Base-by-base conservation (phyloP, 2,888 invertebrate genomes). In the Kuschelorhynchus macadamiae region DNA sequence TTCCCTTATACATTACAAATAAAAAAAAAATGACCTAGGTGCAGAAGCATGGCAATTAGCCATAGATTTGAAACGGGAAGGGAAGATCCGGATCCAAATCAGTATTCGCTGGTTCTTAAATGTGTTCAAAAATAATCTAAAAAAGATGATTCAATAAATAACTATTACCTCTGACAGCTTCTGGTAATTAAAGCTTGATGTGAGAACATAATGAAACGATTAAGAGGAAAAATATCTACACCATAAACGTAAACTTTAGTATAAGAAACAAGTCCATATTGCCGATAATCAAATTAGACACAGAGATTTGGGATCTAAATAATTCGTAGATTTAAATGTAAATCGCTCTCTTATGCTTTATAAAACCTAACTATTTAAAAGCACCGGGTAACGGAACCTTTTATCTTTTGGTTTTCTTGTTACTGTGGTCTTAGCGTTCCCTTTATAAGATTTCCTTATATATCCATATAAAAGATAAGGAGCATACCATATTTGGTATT, bases 261-360 rank as follows among this genome's bases (percentile, higher is more conserved):
- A 21, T 41, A 55, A 41, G 17, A 39, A 42, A 41, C 55, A 33
- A 42, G 21, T 41, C 25, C 42, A 14, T 25, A 25, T 41, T 50
- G 49, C 36, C 20, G 60, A 60, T 60, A 60, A 60, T 60, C 60
- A 60, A 60, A 60, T 60, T 60, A 60, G 46, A 50, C 49, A 60
- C 46, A 50, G 41, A 30, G 9, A 12, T 60, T 60, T 49, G 9
- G 25, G 16, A 60, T 60, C 60, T 60, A 60, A 60, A 60, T 60
- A 60, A 60, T 60, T 60, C 14, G 9, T n/a, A 39, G n/a, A 47
- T 60, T 60, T 50, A 49, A 9, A 60, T 60, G 60, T 49, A 50
- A 60, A 60, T 60, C 39, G 39, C 50, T 50, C 50, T 50, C 41
- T 60, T 60, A 41, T 39, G 49, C 30, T 16, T 36, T 41, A 49